Percentiles rank a stretch among this genome's conserved stretches.
Conservation (phyloP, 1,140 invertebrate genomes). For the Drosophila sechellia region DNA sequence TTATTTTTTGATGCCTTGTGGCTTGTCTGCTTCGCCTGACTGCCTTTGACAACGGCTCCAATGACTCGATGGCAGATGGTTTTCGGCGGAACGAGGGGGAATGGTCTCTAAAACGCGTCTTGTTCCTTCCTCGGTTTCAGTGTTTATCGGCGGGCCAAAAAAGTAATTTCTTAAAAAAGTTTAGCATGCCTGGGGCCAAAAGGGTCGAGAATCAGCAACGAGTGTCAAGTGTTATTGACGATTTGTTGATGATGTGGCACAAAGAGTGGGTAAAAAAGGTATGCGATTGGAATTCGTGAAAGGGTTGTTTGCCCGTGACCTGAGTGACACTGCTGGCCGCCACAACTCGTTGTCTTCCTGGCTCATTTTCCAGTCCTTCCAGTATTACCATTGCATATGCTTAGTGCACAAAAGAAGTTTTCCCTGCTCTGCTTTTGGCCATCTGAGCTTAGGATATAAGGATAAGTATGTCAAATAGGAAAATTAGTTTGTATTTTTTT, state of each 20-base stretch:
- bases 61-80: slow-evolving; percentile 40
- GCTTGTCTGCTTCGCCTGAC: slow-evolving; percentile 43
- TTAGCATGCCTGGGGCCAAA: slow-evolving; percentile 39
- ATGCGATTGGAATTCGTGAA: slow-evolving; percentile 40
- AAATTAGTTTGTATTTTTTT: too few relatives aligned
- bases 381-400: slow-evolving; percentile 36
- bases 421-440: slow-evolving; percentile 8
- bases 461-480: not conserved
- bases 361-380: slow-evolving; percentile 20
- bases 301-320: slow-evolving; percentile 49
- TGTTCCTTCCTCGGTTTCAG: slow-evolving; percentile 11
- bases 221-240: slow-evolving; percentile 82
- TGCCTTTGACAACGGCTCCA: slow-evolving; percentile 57
- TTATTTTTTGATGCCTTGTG: slow-evolving; percentile 15
- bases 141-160: slow-evolving; percentile 63
- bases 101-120: slow-evolving; percentile 19
- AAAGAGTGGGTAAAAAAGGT: slow-evolving; percentile 43
- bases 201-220: slow-evolving; percentile 50
- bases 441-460: slow-evolving; percentile 22
- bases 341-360: slow-evolving; percentile 10
- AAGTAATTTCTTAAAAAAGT: slow-evolving; percentile 78
- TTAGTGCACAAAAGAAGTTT: slow-evolving; percentile 40
- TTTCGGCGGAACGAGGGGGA: not conserved
- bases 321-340: slow-evolving; percentile 23
- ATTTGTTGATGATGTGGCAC: slow-evolving; percentile 79